Evolutionary conservation across 2,113 vertebrate genomes (phyloP).

Genomic region (Cyrtonyx montezumae): DNA sequence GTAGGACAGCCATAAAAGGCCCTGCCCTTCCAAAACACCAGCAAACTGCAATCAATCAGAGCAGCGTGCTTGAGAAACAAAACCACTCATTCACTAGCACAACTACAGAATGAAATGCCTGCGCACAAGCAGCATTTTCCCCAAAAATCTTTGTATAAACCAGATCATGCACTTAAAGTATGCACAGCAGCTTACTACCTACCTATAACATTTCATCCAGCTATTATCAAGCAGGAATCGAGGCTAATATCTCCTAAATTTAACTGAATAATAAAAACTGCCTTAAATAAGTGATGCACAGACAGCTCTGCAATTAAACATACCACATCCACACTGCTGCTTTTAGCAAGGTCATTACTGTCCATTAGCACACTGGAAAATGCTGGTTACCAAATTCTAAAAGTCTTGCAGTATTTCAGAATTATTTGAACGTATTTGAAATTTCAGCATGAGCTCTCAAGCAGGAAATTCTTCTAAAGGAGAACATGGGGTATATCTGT

Average conservation of each 20-base stretch:
- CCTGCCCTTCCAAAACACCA: not conserved
- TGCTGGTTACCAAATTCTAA: not conserved
- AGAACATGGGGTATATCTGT: not conserved
- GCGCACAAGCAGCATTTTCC: not conserved
- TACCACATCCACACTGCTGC: not conserved
- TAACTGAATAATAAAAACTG: not conserved
- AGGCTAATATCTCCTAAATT: not conserved
- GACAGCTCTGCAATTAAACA: not conserved
- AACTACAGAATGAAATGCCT: not conserved
- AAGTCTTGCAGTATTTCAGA: not conserved
- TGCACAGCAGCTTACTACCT: not conserved
- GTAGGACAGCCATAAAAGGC: not conserved
- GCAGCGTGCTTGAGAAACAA: not conserved
- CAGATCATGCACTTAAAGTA: not conserved
- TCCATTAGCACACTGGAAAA: not conserved
- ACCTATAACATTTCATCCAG: not conserved
- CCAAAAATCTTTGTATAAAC: not conserved
- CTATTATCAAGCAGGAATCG: not conserved
- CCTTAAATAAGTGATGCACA: not conserved
- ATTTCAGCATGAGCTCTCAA: not conserved
- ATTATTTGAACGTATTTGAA: not conserved
- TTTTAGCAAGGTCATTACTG: not conserved
- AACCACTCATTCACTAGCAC: not conserved
- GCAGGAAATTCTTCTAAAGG: not conserved
- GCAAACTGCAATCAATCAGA: not conserved